These are phyloP conservation scores for Schlechtendalia chinensis DNA, from an alignment of 1,140 invertebrate species.

Conservation along the genomic window DNA sequence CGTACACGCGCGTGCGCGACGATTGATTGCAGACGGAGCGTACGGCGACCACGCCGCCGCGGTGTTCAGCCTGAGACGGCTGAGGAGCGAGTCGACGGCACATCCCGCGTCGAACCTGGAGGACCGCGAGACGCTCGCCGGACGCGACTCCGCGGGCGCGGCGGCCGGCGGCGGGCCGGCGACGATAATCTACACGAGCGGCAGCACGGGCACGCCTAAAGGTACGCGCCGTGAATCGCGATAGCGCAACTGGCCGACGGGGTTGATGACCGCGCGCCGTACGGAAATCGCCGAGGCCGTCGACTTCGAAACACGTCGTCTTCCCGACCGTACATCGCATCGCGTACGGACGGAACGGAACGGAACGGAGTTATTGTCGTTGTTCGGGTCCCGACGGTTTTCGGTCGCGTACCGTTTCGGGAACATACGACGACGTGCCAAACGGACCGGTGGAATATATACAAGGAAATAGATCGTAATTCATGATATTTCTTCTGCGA, in stretches of 20 bases:
- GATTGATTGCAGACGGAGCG: neutral
- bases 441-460: too few species aligned
- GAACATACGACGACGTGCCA: too few species aligned
- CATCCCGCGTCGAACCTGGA: constrained; percentile 56
- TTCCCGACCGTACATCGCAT: too few species aligned
- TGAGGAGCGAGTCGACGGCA: constrained; percentile 57
- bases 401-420: too few species aligned
- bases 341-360: too few species aligned
- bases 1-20: too few species aligned
- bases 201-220: constrained; percentile 89
- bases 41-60: constrained; percentile 54
- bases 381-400: too few species aligned
- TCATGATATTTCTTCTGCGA: too few species aligned
- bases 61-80: constrained; percentile 58
- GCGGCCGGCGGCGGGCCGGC: constrained; percentile 57
- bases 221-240: too few species aligned
- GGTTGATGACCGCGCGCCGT: neutral
- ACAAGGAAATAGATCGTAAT: too few species aligned
- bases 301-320: neutral
- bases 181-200: constrained; percentile 87
- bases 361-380: too few species aligned
- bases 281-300: neutral
- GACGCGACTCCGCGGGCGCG: neutral
- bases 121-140: constrained; percentile 53
- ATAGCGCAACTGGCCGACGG: too few species aligned